Evolutionary conservation across 2,797 vertebrate species (phyloP).

Genomic region (Ibycter americanus): DNA sequence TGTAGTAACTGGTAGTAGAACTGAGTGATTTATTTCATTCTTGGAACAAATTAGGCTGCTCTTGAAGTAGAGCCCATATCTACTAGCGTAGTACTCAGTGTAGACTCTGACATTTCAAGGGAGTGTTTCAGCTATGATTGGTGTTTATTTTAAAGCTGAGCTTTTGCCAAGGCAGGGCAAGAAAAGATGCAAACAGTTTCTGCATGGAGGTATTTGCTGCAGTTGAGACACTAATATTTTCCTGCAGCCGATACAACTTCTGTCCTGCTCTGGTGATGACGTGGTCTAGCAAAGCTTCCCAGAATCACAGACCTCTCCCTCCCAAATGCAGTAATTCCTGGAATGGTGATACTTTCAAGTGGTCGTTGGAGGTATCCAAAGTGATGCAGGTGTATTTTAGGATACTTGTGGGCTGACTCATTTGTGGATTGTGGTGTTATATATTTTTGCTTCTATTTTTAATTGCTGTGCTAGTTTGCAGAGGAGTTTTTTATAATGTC

Average conservation of each 20-base stretch:
- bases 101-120: not conserved
- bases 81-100: fast-evolving
- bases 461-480: not conserved
- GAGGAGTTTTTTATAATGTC: not conserved
- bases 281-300: not conserved
- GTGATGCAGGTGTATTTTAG: constrained; percentile 29
- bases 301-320: not conserved
- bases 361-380: not conserved
- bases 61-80: not conserved
- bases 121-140: not conserved
- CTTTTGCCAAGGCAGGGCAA: not conserved
- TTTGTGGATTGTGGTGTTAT: not conserved
- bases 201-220: not conserved
- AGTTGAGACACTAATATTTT: not conserved
- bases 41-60: not conserved
- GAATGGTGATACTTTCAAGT: not conserved
- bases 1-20: not conserved
- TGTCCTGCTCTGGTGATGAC: not conserved
- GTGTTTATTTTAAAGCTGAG: not conserved
- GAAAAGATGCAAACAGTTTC: not conserved
- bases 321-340: not conserved
- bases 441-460: constrained; percentile 55
- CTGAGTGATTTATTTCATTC: not conserved
- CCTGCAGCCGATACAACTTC: not conserved
- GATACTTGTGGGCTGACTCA: not conserved